Percentiles rank a stretch among this genome's conserved stretches.
Evolutionary conservation across 2,113 vertebrate genomes (phyloP).

Genomic region (Cisticola juncidis): DNA sequence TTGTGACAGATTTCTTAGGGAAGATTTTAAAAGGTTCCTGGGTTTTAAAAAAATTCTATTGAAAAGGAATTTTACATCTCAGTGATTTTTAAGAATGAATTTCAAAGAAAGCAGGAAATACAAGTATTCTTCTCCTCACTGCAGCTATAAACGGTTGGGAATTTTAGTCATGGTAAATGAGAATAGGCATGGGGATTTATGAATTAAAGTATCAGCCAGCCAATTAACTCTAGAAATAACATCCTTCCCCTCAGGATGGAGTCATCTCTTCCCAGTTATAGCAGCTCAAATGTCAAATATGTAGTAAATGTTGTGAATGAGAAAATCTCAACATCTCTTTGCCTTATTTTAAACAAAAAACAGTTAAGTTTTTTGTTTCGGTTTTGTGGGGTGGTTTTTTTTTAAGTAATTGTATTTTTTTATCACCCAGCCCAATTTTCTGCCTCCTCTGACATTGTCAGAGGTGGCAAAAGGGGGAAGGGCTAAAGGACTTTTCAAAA

Average conservation of each 20-base stretch:
- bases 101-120: slow-evolving; percentile 42
- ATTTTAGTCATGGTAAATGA: slow-evolving; percentile 68
- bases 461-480: not conserved
- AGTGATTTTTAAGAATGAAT: slow-evolving; percentile 36
- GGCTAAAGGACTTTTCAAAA: not conserved
- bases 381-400: not conserved
- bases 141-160: slow-evolving; percentile 55
- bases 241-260: slow-evolving; percentile 73
- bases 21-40: not conserved
- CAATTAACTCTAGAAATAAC: slow-evolving; percentile 76
- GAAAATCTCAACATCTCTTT: slow-evolving; percentile 55
- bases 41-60: not conserved
- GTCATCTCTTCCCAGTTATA: slow-evolving; percentile 68
- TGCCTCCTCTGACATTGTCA: not conserved
- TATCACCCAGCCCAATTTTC: not conserved
- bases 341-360: slow-evolving; percentile 39
- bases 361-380: not conserved
- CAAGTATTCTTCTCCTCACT: slow-evolving; percentile 40
- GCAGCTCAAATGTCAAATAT: slow-evolving; percentile 76
- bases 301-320: slow-evolving; percentile 70
- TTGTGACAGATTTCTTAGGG: not conserved
- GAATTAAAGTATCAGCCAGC: slow-evolving; percentile 71
- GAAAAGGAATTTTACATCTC: slow-evolving; percentile 6
- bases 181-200: slow-evolving; percentile 44
- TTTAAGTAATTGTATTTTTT: not conserved